These are phyloP conservation scores for Pyrocoelia pectoralis DNA, from an alignment of 2,888 invertebrate genomes.

Conservation along the genomic window DNA sequence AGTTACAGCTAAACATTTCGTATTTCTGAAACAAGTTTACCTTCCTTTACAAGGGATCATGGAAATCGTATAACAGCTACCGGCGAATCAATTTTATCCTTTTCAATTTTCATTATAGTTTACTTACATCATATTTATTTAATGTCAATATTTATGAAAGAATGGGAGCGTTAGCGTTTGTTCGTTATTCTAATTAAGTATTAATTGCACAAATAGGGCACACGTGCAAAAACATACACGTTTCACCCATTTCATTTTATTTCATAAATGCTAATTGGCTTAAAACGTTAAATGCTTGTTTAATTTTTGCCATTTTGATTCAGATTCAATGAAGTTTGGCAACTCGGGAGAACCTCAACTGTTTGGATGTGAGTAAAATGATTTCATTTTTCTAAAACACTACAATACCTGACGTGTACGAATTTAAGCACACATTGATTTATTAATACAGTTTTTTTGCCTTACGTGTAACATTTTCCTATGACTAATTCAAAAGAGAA, in stretches of 20 bases:
- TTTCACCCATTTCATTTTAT: background rate
- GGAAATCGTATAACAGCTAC: conserved; percentile 7
- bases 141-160: too few species aligned
- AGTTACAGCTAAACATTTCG: conserved; percentile 4
- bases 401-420: background rate
- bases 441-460: too few species aligned
- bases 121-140: too few species aligned
- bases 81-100: conserved; percentile 4
- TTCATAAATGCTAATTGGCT: background rate
- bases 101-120: background rate
- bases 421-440: too few species aligned
- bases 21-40: conserved; percentile 2
- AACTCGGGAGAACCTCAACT: conserved; percentile 16
- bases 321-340: conserved; percentile 24
- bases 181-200: too few species aligned
- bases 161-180: too few species aligned
- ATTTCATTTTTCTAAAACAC: conserved; percentile 12
- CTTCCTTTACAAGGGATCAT: conserved; percentile 8
- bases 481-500: too few species aligned
- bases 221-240: background rate
- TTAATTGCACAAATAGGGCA: too few species aligned
- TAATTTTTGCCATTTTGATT: conserved; percentile 21
- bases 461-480: too few species aligned
- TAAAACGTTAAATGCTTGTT: background rate
- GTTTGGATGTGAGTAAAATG: conserved; percentile 19